Base-by-base conservation (phyloP, 2,888 invertebrate species). In the Mythimna albipuncta region DNA sequence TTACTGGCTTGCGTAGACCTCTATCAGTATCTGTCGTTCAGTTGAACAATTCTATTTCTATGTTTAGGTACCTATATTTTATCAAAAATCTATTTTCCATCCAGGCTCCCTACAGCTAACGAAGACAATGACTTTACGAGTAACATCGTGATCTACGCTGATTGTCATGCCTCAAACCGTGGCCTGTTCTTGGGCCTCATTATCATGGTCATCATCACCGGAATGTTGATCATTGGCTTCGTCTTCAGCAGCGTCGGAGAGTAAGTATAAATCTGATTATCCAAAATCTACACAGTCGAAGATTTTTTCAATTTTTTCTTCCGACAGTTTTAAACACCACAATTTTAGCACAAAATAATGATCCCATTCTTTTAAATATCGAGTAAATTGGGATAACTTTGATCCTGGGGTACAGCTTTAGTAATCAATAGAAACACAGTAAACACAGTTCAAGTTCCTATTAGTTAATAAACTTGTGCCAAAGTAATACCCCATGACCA, bases 91-190 rank as follows among this genome's bases (percentile, higher is more conserved):
- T 16, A 16, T 47, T 47, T 16, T 47, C 16, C 47, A 79, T 77
- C 62, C 82, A 96, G 96, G 81, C 92, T 95, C 47, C 95, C 96
- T 11, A 93, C 94, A 64, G 94, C 94, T 7, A 94, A 91, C 67
- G 96, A 95, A 83, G 96, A 96, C 7, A 96, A 96, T 68, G 94
- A 96, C 69, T 97, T 92, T 86, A 97, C 94, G 6, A 97, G 96
- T 83, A 97, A 97, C 87, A 93, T 97, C 52, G 97, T 97, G 61
- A 97, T 97, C 79, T 96, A 97, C 87, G 97, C 97, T 1, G 98
- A 98, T 93, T 98, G 98, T 89, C 97, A 98, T 88, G 97, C 98
- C 2, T 97, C 98, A 69, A 98, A 98, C 93, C 97, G 97, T 75
- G 98, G 98, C 2, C 94, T 98, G 38, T 98, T 98, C 91, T 94